These are phyloP conservation scores for Boloria euphrosyne DNA, from an alignment of 2,888 invertebrate genomes.

Conservation along the genomic window DNA sequence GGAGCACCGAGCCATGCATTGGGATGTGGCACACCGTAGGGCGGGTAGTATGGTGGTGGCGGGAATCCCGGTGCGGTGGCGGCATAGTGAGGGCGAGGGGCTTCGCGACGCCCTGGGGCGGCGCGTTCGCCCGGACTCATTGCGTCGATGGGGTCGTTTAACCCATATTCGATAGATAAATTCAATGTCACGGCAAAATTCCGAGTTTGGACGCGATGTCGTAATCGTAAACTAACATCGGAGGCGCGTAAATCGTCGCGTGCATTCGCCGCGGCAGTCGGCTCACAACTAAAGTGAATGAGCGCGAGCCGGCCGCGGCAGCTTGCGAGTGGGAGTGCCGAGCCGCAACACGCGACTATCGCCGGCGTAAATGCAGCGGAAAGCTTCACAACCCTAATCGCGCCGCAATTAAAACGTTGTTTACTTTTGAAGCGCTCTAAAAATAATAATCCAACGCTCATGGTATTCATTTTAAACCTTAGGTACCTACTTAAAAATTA, in stretches of 20 bases:
- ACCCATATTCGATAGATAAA: slow-evolving; percentile 85
- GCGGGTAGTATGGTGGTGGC: slow-evolving; percentile 78
- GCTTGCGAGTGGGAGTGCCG: slow-evolving; percentile 72
- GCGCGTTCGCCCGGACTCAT: slow-evolving; percentile 82
- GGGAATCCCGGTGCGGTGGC: slow-evolving; percentile 77
- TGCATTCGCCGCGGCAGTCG: slow-evolving; percentile 72
- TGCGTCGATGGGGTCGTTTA: slow-evolving; percentile 82
- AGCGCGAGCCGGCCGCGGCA: slow-evolving; percentile 68
- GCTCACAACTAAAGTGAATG: slow-evolving; percentile 78
- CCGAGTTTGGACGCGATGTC: slow-evolving; percentile 71
- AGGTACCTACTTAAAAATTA: slow-evolving; percentile 1
- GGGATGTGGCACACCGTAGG: slow-evolving; percentile 80
- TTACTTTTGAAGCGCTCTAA: slow-evolving; percentile 66
- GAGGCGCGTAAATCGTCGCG: slow-evolving; percentile 66
- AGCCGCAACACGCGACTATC: slow-evolving; percentile 66
- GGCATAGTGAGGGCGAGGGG: slow-evolving; percentile 79
- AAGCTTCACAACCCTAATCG: slow-evolving; percentile 78
- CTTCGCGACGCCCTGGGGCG: slow-evolving; percentile 79
- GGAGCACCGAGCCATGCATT: slow-evolving; percentile 91
- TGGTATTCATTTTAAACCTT: slow-evolving; percentile 5
- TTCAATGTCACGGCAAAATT: slow-evolving; percentile 80
- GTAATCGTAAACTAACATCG: slow-evolving; percentile 80
- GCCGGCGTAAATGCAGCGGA: slow-evolving; percentile 73
- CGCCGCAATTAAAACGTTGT: slow-evolving; percentile 74
- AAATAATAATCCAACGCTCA: slow-evolving; percentile 35